These are phyloP conservation scores for Mustelus asterias DNA, from an alignment of 2,113 vertebrate genomes.

Conservation along the genomic window DNA sequence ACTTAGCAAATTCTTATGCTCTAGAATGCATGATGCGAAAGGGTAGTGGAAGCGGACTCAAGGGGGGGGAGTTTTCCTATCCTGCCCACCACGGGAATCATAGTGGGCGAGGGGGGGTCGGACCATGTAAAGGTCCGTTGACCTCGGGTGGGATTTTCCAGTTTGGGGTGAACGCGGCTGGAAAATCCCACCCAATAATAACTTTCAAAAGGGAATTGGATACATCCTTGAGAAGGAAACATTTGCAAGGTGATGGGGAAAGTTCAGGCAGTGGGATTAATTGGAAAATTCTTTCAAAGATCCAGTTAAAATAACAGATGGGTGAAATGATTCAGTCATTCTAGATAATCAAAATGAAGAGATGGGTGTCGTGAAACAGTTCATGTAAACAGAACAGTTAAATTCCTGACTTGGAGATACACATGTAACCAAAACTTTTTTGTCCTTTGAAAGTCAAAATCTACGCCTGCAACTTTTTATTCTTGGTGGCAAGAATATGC, in stretches of 20 bases:
- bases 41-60: neutral
- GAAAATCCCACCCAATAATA: neutral
- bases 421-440: neutral
- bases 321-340: neutral
- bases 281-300: too few relatives aligned
- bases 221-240: neutral
- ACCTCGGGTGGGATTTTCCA: too few relatives aligned
- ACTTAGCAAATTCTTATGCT: neutral
- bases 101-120: too few relatives aligned
- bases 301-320: neutral
- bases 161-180: too few relatives aligned
- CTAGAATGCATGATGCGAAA: neutral
- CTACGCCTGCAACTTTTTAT: neutral
- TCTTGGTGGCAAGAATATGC: neutral
- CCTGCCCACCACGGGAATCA: too few relatives aligned
- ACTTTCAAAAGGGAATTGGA: neutral
- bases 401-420: neutral
- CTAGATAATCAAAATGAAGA: neutral
- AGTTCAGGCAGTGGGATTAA: too few relatives aligned
- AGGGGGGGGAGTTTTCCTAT: too few relatives aligned
- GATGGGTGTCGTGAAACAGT: neutral
- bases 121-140: too few relatives aligned
- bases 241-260: neutral
- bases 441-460: neutral
- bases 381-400: neutral